Evolutionary conservation across 1,140 invertebrate species (phyloP), one percentile per base, ranked within the genome.

Genomic region (Halesus radiatus): DNA sequence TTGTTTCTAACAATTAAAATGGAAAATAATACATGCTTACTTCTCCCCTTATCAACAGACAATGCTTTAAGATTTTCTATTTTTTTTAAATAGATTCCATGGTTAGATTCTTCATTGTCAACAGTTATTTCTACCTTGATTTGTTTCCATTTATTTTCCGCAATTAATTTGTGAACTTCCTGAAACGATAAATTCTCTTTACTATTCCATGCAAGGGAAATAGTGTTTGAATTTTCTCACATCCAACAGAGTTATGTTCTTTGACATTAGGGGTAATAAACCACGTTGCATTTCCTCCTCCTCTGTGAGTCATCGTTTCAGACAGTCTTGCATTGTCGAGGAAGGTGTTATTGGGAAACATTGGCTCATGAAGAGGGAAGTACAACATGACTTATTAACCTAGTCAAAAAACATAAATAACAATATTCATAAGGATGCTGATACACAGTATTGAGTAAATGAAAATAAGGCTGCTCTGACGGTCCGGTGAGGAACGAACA

Each of bases 41-140:
- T 22, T 26, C 8, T 23, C 20, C 13, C 20, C n/a, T 60, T 20
- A 60, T 20, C 29, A 32, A 45, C 4, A 32, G 64, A 45, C 10
- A 45, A 37, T n/a, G 16, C 10, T 54, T 72, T 72, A 50, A 50
- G 58, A 7, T 66, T n/a, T 54, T 68, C 62, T 29, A 78, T 78
- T 20, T 56, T 68, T 22, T 78, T 78, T 10, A 70, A 62, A 22
- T 78, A 78, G 3, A 70, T 32, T 54, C 26, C 64, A 54, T 26
- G 16, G 10, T 78, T 37, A 32, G 58, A 15, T 32, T 70, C 10
- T 37, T 78, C 62, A 18, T 20, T 45, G 18, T 70, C 62, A 20
- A n/a, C n/a, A 3, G 13, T 56, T 18, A 78, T 66, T 70, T 68
- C 52, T 10, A 7, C 8, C 54, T 78, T 78, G 7, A 62, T 68